Evolutionary conservation across 2,113 vertebrate genomes (phyloP).

Genomic region (Falcunculus frontatus): DNA sequence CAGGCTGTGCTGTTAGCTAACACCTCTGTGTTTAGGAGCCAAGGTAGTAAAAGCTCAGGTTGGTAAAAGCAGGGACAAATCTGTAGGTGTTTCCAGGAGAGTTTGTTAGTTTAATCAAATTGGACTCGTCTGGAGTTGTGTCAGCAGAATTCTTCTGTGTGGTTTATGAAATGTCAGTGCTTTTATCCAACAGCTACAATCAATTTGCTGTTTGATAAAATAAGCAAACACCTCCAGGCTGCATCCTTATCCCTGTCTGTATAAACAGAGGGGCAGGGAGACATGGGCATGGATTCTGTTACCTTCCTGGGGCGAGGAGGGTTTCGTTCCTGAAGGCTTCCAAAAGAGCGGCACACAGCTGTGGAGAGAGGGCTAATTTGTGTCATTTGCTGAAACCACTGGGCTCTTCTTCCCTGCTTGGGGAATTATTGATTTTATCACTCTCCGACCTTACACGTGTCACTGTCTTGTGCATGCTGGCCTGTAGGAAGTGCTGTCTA

Average conservation of each 20-base stretch:
- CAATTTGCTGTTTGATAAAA: constrained; percentile 39
- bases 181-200: constrained; percentile 42
- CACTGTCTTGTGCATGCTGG: constrained; percentile 20
- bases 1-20: not conserved
- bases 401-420: constrained; percentile 49
- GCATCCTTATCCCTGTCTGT: not conserved
- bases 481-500: constrained; percentile 53
- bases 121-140: not conserved
- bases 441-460: constrained; percentile 35
- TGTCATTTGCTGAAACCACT: constrained; percentile 51
- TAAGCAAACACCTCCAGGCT: constrained; percentile 4
- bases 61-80: not conserved
- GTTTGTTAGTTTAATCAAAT: constrained; percentile 22
- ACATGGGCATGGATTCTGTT: not conserved
- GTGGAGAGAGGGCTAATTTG: constrained; percentile 39
- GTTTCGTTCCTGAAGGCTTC: not conserved
- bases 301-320: constrained; percentile 18
- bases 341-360: constrained; percentile 1
- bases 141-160: constrained; percentile 10
- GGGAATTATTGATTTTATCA: constrained; percentile 60
- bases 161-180: constrained; percentile 1
- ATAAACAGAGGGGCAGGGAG: not conserved
- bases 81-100: not conserved
- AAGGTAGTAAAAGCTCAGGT: not conserved
- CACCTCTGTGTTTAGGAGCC: not conserved